phyloP scores from a whole-genome alignment of 2,113 vertebrate genomes.

The Epinephelus moara region DNA sequence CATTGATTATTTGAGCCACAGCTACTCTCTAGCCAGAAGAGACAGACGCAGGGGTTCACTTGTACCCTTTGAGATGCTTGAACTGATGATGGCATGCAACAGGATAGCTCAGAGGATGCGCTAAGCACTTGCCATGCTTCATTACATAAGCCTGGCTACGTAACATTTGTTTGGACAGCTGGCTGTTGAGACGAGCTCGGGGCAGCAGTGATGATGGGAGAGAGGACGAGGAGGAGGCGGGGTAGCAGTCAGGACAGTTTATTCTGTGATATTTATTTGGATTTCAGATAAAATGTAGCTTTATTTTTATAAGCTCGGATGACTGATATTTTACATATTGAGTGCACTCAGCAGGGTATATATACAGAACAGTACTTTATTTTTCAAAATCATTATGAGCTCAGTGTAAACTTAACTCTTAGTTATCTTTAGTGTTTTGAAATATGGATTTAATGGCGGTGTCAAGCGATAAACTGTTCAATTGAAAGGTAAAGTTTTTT shows the following conservation, averaged over 20 bases:
- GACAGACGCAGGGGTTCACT: not conserved
- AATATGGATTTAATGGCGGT: not conserved
- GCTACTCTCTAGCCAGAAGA: not conserved
- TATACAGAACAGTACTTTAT: not conserved
- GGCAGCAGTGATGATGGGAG: constrained; percentile 41
- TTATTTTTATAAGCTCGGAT: not conserved
- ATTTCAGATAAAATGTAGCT: constrained; percentile 4
- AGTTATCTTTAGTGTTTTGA: not conserved
- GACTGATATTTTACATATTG: not conserved
- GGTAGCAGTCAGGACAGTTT: constrained; percentile 7
- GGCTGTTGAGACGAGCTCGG: constrained; percentile 66
- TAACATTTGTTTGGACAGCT: constrained; percentile 81
- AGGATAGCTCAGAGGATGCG: constrained; percentile 53
- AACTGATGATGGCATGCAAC: constrained; percentile 44
- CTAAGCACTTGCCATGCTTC: constrained; percentile 57
- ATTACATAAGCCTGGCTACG: constrained; percentile 76
- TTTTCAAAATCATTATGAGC: not conserved
- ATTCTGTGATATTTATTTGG: constrained; percentile 16
- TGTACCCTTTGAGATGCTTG: not conserved
- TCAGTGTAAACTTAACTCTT: not conserved
- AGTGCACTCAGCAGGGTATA: not conserved
- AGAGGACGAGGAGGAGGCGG: not conserved
- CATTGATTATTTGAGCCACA: constrained; percentile 9
- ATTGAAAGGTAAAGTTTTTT: not conserved
- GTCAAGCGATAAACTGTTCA: not conserved